A percentile compares a stretch with the other conserved stretches of the same genome.
Evolutionary conservation across 1,140 invertebrate genomes (phyloP).

Genomic region (Lasioglossum baleicum): DNA sequence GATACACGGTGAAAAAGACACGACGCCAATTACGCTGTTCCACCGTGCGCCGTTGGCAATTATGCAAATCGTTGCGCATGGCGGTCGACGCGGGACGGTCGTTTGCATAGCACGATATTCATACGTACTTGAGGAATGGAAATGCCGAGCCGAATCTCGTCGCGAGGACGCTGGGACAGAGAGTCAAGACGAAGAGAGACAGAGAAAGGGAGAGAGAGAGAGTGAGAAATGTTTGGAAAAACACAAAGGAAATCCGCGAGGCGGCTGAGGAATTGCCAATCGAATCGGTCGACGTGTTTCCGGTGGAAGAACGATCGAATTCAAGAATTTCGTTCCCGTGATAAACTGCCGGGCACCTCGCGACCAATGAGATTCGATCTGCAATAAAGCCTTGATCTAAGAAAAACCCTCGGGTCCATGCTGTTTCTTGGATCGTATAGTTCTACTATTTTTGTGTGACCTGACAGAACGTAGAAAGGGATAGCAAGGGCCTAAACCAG

Average conservation of each 20-base stretch:
- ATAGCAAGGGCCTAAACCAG: too few species aligned
- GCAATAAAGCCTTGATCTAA: too few species aligned
- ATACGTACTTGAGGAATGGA: slow-evolving; percentile 41
- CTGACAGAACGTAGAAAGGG: too few species aligned
- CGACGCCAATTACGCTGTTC: slow-evolving; percentile 12
- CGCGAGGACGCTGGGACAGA: too few species aligned
- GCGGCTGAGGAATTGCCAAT: neutral
- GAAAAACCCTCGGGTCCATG: too few species aligned
- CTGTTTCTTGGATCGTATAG: too few species aligned
- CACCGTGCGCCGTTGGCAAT: slow-evolving; percentile 24
- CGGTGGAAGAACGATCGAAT: neutral
- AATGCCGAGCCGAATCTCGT: slow-evolving; percentile 7
- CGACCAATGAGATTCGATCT: too few species aligned
- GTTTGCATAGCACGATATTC: slow-evolving; percentile 51
- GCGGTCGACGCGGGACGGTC: slow-evolving; percentile 21
- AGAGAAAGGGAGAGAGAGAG: neutral
- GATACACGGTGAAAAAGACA: slow-evolving; percentile 3
- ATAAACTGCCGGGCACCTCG: too few species aligned
- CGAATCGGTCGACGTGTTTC: neutral
- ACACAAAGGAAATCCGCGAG: neutral
- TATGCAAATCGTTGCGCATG: slow-evolving; percentile 35
- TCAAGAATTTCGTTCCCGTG: neutral
- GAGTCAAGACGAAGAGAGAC: too few species aligned
- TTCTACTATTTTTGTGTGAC: too few species aligned
- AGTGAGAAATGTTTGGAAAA: too few species aligned